Evolutionary conservation across 2,797 vertebrate genomes (phyloP).

Genomic region (Nannoperca australis): DNA sequence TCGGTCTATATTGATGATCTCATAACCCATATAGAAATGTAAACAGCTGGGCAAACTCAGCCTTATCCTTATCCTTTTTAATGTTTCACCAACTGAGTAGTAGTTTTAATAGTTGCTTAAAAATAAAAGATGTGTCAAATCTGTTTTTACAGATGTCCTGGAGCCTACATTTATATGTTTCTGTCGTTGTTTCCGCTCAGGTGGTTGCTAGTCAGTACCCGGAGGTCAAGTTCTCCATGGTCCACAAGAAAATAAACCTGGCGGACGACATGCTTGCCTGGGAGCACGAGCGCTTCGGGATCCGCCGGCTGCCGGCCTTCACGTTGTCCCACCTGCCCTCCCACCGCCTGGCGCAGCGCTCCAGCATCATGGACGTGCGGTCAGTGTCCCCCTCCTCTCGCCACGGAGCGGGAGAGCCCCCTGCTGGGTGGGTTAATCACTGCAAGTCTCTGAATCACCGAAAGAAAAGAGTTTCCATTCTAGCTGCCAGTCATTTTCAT

Average conservation of each 20-base stretch:
- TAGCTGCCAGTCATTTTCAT: constrained; percentile 1
- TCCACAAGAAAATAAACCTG: constrained; percentile 99
- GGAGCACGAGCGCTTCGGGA: constrained; percentile 98
- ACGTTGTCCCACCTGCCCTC: constrained; percentile 95
- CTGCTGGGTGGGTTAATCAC: constrained; percentile 85
- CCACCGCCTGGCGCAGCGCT: constrained; percentile 91
- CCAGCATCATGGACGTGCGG: constrained; percentile 98
- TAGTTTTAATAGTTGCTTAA: not conserved
- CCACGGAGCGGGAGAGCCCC: constrained; percentile 83
- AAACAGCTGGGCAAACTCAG: not conserved
- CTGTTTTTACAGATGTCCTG: not conserved
- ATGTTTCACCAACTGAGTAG: not conserved
- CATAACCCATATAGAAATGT: not conserved
- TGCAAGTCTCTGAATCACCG: constrained; percentile 66
- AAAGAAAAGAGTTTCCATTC: constrained; percentile 20
- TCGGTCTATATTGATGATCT: not conserved
- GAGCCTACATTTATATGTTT: not conserved
- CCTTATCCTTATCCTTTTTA: not conserved
- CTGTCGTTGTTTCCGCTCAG: constrained; percentile 69
- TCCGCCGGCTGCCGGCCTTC: constrained; percentile 95
- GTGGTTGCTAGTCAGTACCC: constrained; percentile 90
- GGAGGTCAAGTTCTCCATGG: constrained; percentile 96
- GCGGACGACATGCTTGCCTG: constrained; percentile 97
- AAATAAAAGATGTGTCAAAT: not conserved
- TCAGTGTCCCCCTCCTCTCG: constrained; percentile 86